Evolutionary conservation across 2,797 vertebrate species (phyloP).

Genomic region (Zalophus californianus): DNA sequence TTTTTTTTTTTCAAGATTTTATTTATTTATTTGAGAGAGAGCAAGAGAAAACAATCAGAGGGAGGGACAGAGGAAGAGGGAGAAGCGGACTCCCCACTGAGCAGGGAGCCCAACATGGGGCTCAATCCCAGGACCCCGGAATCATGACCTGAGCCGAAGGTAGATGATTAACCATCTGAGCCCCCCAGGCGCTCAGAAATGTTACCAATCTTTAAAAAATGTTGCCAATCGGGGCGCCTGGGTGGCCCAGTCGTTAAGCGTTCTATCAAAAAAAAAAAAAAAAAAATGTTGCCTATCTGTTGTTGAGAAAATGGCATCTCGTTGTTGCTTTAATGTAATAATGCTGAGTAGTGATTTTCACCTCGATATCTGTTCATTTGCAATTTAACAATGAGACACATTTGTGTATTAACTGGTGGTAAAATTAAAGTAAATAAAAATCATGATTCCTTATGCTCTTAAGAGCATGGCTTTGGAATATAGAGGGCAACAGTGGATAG

Average conservation of each 20-base stretch:
- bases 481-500: neutral
- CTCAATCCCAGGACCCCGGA: neutral
- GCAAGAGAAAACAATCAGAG: too few relatives aligned
- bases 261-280: too few relatives aligned
- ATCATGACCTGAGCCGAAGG: neutral
- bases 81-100: too few relatives aligned
- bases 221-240: too few relatives aligned
- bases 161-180: neutral
- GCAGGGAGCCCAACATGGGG: too few relatives aligned
- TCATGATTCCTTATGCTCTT: neutral
- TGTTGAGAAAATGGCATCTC: neutral
- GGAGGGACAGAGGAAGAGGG: too few relatives aligned
- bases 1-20: neutral
- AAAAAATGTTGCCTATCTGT: neutral
- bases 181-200: neutral
- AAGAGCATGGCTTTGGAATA: neutral
- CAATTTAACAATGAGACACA: neutral
- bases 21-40: neutral
- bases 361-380: neutral
- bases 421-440: slow-evolving; percentile 24
- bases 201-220: neutral
- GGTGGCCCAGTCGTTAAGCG: too few relatives aligned
- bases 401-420: neutral
- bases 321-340: neutral
- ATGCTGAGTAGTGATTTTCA: neutral